Evolutionary conservation across 2,888 invertebrate species (phyloP), one percentile per base, ranked within the genome.

Genomic region (Heliconius ismenius): DNA sequence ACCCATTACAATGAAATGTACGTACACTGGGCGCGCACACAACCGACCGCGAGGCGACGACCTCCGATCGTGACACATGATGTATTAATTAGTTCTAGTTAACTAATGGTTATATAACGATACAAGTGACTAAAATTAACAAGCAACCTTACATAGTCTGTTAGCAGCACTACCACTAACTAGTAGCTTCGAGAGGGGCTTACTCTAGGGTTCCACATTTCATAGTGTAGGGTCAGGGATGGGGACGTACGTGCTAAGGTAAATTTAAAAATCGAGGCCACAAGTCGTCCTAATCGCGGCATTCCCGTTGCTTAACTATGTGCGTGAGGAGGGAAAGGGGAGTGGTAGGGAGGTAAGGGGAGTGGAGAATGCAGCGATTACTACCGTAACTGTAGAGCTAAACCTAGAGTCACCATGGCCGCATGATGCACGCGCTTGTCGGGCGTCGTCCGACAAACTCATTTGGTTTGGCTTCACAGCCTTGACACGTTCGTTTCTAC

Each of bases 1-100:
- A 92, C 92, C 93, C 92, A 88, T 86, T 90, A 91, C 92, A 91
- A 91, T 93, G 93, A 93, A 93, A 93, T 91, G 93, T 92, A 92
- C 92, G 92, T 92, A 91, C 85, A 81, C 82, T 81, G 82, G 64
- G 85, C 84, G 82, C 86, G 84, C 84, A 84, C 85, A 88, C 87
- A 88, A 89, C 81, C 86, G 88, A 89, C 83, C 82, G 72, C 76
- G 69, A 77, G 81, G 77, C 76, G 75, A 21, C 11, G n/a, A 13
- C 76, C 72, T 86, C 88, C 89, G 89, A 87, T 85, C 69, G 26
- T 73, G 78, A 77, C 75, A 79, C 78, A 80, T 67, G 80, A 86
- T 83, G 81, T 82, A 83, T 84, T 85, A 87, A 83, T 86, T 79
- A 81, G 79, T 80, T 83, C 85, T 80, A 84, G 84, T 83, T 87